Base-by-base conservation (phyloP, 2,888 invertebrate genomes). In the Creontiades dilutus region DNA sequence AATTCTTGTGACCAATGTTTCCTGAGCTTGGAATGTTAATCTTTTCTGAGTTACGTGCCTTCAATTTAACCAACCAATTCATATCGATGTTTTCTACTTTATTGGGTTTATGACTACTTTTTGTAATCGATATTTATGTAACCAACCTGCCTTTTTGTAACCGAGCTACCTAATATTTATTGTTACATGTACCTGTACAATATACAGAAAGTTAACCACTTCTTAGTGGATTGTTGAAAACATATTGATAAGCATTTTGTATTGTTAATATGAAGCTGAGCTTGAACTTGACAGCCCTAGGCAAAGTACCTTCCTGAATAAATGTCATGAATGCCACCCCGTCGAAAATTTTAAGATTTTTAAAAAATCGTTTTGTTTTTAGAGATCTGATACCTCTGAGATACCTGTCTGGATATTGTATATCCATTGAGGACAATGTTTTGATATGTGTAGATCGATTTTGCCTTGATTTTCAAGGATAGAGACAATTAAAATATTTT, bases 401-500 rank as follows among this genome's bases (percentile, higher is more conserved):
- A 23, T 68, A 13, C 68, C 68, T 68, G 19, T 12, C 68, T 68
- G 68, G 68, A 68, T 68, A 68, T 68, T 68, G 68, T 68, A 23
- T 68, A 68, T 68, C 68, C 68, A 11, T 68, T 23, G 14, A 23
- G 68, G 23, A 23, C 68, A 12, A 27, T 23, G 23, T 68, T 23
- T 68, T 68, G 9, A 23, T 68, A 68, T 68, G 19, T 19, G 23
- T 68, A 68, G 68, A 68, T 23, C 5, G 52, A 14, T 52, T 0
- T 57, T 57, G 13, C 68, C 68, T 68, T 68, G 68, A 68, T 12
- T 68, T 68, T 27, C 68, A 68, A 68, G 68, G 68, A 23, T 68
- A 19, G 11, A 52, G 68, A 0, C 23, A 68, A 68, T 68, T 68
- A 68, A 12, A 23, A 68, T 68, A 23, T 68, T 27, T 19, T 68